Evolutionary conservation across 2,113 vertebrate genomes (phyloP).

Genomic region (Ameiurus melas): DNA sequence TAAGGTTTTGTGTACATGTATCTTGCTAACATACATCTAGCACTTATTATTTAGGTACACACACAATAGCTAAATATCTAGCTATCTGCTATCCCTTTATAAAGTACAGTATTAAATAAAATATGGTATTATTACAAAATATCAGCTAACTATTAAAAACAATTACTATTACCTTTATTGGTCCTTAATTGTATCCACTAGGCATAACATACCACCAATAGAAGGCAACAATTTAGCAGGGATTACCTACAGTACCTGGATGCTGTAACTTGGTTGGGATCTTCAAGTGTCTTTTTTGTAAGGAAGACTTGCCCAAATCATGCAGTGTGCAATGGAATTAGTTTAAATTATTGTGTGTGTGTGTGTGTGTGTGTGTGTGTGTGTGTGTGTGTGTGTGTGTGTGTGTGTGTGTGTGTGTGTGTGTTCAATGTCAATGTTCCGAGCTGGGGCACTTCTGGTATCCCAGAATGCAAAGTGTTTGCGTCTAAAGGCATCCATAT

Average conservation of each 20-base stretch:
- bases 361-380: neutral
- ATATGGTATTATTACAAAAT: neutral
- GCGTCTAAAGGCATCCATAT: slow-evolving; percentile 60
- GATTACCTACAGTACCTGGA: neutral
- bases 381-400: neutral
- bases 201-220: too few relatives aligned
- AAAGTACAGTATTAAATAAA: neutral
- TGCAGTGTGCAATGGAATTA: neutral
- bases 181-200: too few relatives aligned
- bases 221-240: too few relatives aligned
- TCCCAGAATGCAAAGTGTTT: slow-evolving; percentile 61
- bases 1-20: neutral
- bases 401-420: neutral
- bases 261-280: neutral
- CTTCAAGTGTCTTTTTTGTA: neutral
- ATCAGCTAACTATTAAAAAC: too few relatives aligned
- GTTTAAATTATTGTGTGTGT: neutral
- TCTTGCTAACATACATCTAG: neutral
- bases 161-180: too few relatives aligned
- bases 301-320: neutral
- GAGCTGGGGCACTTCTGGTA: slow-evolving; percentile 41
- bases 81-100: neutral
- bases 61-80: neutral
- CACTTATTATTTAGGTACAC: neutral
- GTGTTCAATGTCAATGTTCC: neutral